A percentile compares a stretch with the other conserved stretches of the same genome.
phyloP scores from a whole-genome alignment of 2,888 invertebrate species.

The Acleris emargana region DNA sequence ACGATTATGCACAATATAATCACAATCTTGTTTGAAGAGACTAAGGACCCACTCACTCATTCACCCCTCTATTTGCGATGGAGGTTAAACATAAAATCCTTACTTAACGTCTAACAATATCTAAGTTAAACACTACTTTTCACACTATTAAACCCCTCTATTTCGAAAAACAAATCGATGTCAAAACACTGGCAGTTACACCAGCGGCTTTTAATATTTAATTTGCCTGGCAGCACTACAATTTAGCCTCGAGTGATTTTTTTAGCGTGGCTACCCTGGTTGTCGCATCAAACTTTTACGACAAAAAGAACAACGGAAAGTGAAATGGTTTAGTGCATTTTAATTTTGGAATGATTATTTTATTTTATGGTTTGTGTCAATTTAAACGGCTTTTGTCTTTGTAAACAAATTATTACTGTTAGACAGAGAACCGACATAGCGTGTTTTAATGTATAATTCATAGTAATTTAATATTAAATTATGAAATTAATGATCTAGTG shows the following conservation, averaged over 20 bases:
- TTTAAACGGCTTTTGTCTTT: background rate
- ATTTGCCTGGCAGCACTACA: conserved; percentile 43
- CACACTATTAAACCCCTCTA: conserved; percentile 32
- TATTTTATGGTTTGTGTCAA: background rate
- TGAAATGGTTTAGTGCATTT: conserved; percentile 40
- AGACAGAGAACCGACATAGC: background rate
- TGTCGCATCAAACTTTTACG: conserved; percentile 45
- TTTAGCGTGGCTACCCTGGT: conserved; percentile 53
- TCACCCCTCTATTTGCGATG: no score
- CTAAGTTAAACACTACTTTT: conserved; percentile 16
- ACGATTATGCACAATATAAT: no score
- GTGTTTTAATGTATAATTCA: no score
- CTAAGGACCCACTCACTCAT: no score
- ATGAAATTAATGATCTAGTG: no score
- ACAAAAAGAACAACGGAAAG: conserved; percentile 32
- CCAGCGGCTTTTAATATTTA: conserved; percentile 48
- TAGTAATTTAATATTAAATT: no score
- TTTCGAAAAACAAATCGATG: conserved; percentile 45
- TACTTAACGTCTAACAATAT: conserved; percentile 3
- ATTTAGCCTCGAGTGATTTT: conserved; percentile 51
- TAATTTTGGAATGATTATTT: conserved; percentile 37
- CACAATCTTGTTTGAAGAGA: no score
- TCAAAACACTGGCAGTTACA: conserved; percentile 51
- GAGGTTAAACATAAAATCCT: background rate
- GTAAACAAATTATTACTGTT: background rate